A percentile compares a stretch with the other conserved stretches of the same genome.
phyloP scores from a whole-genome alignment of 2,888 invertebrate species.

The Ephialtes manifestator region DNA sequence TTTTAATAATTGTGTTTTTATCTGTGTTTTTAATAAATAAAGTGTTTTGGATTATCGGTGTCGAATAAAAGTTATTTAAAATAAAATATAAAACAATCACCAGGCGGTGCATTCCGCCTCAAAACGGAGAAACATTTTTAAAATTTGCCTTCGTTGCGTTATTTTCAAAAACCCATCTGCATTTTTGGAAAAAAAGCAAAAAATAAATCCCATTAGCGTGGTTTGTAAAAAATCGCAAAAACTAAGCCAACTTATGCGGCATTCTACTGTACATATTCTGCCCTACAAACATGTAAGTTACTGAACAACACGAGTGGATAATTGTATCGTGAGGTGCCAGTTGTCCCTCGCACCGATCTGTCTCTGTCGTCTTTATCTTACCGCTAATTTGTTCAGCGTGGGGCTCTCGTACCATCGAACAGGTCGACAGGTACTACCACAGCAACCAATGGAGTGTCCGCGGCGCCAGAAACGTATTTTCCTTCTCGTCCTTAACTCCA shows the following conservation, averaged over 20 bases:
- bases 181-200: neutral
- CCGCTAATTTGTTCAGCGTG: conserved; percentile 83
- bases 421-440: conserved; percentile 30
- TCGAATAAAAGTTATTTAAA: no score
- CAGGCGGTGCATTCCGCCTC: no score
- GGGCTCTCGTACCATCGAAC: conserved; percentile 40
- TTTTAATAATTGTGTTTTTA: no score
- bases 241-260: conserved; percentile 41
- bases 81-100: no score
- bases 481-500: neutral
- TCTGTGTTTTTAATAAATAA: no score
- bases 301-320: conserved; percentile 71
- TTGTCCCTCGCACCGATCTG: conserved; percentile 78
- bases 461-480: conserved; percentile 29
- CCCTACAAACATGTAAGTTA: conserved; percentile 10
- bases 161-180: neutral
- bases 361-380: conserved; percentile 84
- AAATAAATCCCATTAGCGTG: neutral
- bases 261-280: conserved; percentile 45
- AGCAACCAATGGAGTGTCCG: neutral
- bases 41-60: no score
- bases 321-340: conserved; percentile 78
- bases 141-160: no score
- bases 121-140: no score
- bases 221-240: neutral